Conservation (phyloP, 2,888 invertebrate genomes). For the Cordilura impudica region DNA sequence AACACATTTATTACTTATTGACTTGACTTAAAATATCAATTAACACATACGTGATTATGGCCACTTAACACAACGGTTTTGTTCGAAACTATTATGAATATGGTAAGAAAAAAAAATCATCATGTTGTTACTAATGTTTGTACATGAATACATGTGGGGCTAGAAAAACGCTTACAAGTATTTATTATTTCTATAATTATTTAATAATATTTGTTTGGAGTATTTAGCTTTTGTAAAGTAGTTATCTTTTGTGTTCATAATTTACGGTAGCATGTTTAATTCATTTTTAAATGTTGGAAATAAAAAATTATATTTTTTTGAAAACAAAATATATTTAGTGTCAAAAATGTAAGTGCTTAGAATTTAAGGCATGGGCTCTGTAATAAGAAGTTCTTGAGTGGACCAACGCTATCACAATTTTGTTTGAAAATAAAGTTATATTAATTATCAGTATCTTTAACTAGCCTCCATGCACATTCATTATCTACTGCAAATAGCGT, state of each 20-base stretch:
- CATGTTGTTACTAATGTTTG: conserved; percentile 2
- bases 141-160: neutral
- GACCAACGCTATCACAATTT: no score
- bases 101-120: neutral
- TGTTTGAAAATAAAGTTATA: no score
- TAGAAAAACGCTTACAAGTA: neutral
- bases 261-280: conserved; percentile 22
- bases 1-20: conserved; percentile 68
- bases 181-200: conserved; percentile 39
- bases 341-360: no score
- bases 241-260: conserved; percentile 12
- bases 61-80: conserved; percentile 59
- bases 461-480: no score
- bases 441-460: no score
- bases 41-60: conserved; percentile 65
- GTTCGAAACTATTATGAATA: neutral
- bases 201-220: conserved; percentile 12
- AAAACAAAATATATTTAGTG: no score
- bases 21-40: conserved; percentile 65
- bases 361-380: no score
- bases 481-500: no score
- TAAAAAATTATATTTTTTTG: no score
- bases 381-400: no score
- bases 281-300: no score
- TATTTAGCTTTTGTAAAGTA: conserved; percentile 12